Conservation (phyloP, 2,113 vertebrate genomes). For the Stomatorhinus ivindoensis region DNA sequence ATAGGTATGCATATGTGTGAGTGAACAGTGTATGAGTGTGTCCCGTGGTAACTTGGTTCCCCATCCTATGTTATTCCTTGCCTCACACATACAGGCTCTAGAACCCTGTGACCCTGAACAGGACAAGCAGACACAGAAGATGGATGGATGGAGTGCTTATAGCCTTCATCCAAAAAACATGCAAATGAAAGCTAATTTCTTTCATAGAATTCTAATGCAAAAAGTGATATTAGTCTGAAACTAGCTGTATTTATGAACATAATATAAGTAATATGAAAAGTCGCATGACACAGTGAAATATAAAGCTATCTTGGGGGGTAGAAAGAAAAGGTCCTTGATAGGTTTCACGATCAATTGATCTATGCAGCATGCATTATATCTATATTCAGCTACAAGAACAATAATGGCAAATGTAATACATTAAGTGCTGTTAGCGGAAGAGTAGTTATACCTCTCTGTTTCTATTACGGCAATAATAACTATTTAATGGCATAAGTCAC, state of each 20-base stretch:
- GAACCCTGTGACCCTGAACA: not conserved
- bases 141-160: not conserved
- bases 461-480: conserved; percentile 23
- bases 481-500: conserved; percentile 25
- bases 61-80: not conserved
- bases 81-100: not conserved
- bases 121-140: not conserved
- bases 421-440: not conserved
- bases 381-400: not conserved
- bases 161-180: not conserved
- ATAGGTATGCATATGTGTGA: not conserved
- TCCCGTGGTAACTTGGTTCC: not conserved
- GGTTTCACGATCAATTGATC: conserved; percentile 9
- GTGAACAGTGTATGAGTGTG: not conserved
- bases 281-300: conserved; percentile 33
- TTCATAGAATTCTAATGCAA: conserved; percentile 33
- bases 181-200: not conserved
- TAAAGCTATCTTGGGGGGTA: conserved; percentile 28
- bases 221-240: conserved; percentile 26
- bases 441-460: conserved; percentile 19
- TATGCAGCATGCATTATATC: not conserved
- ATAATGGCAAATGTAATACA: not conserved
- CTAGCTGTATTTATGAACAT: conserved; percentile 37
- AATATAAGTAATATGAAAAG: conserved; percentile 23
- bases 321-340: conserved; percentile 26